Conservation (phyloP, 2,113 vertebrate species). For the Daubentonia madagascariensis region DNA sequence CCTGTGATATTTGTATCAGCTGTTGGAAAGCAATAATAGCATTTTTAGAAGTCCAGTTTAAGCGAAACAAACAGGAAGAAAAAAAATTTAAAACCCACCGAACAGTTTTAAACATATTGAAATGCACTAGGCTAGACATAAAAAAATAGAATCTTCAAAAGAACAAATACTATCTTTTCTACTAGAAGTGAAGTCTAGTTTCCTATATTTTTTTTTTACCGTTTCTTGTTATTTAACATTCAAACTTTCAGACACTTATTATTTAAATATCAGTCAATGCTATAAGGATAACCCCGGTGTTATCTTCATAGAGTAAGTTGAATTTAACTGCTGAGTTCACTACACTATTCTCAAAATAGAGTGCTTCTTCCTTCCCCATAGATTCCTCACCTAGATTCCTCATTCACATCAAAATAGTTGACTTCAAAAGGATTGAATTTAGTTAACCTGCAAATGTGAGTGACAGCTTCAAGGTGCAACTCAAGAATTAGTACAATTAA, state of each 20-base stretch:
- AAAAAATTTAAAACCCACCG: neutral
- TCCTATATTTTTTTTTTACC: neutral
- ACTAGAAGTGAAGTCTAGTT: neutral
- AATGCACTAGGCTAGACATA: neutral
- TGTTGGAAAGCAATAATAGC: neutral
- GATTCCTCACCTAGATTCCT: neutral
- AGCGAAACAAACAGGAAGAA: neutral
- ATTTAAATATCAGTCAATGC: neutral
- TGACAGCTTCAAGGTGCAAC: slow-evolving; percentile 26
- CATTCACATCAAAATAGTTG: neutral
- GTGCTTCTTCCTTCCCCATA: neutral
- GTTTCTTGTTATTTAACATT: neutral
- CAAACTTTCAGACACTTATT: neutral
- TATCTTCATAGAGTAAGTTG: neutral
- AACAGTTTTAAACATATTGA: neutral
- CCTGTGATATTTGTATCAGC: neutral
- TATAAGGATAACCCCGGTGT: neutral
- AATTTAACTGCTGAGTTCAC: neutral
- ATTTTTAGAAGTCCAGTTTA: neutral
- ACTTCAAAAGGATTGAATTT: neutral
- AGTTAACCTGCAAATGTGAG: slow-evolving; percentile 35
- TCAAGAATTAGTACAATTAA: slow-evolving; percentile 50
- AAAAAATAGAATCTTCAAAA: neutral
- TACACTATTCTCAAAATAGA: neutral
- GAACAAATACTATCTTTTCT: neutral